Percentiles rank a stretch among this genome's conserved stretches.
Conservation (phyloP, 30 jellyfish, hydroid and myxozoan species). For the Aurelia sp. region DNA sequence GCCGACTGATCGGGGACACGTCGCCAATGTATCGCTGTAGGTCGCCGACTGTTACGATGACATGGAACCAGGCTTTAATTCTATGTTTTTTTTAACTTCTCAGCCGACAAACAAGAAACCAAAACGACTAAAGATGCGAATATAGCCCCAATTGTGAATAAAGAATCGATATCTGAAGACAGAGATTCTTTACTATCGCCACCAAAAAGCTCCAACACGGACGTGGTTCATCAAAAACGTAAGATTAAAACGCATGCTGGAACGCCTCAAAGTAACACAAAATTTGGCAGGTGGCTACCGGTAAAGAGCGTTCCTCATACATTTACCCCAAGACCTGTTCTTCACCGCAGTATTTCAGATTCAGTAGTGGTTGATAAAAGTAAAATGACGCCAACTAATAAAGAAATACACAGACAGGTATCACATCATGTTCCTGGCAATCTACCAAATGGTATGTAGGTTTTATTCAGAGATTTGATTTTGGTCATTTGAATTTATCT, state of each 20-base stretch:
- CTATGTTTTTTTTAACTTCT: no score
- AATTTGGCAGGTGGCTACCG: constrained; percentile 61
- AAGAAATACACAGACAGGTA: constrained; percentile 26
- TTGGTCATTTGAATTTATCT: no score
- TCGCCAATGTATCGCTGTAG: no score
- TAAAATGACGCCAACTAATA: background rate
- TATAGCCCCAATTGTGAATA: background rate
- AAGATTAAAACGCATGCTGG: constrained; percentile 25
- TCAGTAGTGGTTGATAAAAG: constrained; percentile 14
- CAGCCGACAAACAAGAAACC: background rate
- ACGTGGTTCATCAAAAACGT: constrained; percentile 27
- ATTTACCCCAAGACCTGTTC: constrained; percentile 49
- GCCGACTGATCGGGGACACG: no score
- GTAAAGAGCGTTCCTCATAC: constrained; percentile 7
- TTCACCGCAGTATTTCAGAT: constrained; percentile 57
- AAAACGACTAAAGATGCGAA: background rate
- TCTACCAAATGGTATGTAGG: no score
- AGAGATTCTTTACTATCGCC: constrained; percentile 23
- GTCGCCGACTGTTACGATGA: no score
- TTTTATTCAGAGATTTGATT: no score
- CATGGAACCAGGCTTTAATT: no score
- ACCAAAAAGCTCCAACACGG: constrained; percentile 38
- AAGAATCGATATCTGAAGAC: background rate
- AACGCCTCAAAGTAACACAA: constrained; percentile 16
- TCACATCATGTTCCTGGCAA: constrained; percentile 1